Conservation (phyloP, 2,888 invertebrate genomes). For the Aelia acuminata region DNA sequence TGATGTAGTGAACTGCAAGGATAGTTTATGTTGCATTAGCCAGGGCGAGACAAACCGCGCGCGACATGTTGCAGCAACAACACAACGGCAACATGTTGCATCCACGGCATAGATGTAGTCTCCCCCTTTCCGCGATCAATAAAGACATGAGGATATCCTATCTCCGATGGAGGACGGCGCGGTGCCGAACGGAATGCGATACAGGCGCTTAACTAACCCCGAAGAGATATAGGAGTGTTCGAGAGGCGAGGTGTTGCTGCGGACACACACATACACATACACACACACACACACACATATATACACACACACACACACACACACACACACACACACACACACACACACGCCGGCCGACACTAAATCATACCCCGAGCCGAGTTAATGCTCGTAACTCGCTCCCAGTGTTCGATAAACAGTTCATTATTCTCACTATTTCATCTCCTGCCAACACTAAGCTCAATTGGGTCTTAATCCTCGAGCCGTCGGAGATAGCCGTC, state of each 20-base stretch:
- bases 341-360: not conserved
- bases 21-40: slow-evolving; percentile 9
- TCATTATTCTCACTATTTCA: slow-evolving; percentile 24
- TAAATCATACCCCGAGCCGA: not conserved
- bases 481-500: not conserved
- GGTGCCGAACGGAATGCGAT: not conserved
- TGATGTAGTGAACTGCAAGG: not conserved
- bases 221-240: not conserved
- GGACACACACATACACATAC: too few species aligned
- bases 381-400: slow-evolving; percentile 47
- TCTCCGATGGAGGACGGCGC: too few species aligned
- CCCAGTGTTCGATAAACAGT: slow-evolving; percentile 22
- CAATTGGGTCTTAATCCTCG: slow-evolving; percentile 49
- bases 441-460: slow-evolving; percentile 3
- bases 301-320: too few species aligned
- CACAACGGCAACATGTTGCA: too few species aligned
- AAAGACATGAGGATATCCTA: too few species aligned
- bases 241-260: not conserved
- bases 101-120: not conserved
- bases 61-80: not conserved
- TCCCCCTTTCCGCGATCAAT: not conserved
- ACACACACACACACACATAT: too few species aligned
- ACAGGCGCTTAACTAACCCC: not conserved
- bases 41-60: not conserved
- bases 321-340: not conserved